Evolutionary conservation across 2,113 vertebrate species (phyloP).

Genomic region (Chaetops frenatus): DNA sequence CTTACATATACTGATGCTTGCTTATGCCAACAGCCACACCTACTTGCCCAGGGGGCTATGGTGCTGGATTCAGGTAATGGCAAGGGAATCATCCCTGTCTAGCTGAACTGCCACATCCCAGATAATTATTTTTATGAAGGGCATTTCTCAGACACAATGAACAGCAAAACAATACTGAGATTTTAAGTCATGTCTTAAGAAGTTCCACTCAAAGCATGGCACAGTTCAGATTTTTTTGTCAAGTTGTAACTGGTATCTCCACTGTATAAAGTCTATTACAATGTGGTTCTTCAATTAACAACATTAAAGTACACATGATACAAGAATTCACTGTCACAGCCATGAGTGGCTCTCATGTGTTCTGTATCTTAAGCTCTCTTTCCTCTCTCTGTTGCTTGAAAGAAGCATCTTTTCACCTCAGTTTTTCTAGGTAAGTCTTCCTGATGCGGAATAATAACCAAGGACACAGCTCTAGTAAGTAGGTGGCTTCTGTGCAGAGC

Average conservation of each 20-base stretch:
- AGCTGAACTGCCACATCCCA: background rate
- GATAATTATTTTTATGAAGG: background rate
- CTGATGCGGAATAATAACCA: background rate
- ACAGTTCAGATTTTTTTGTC: background rate
- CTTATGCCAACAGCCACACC: background rate
- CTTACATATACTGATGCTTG: background rate
- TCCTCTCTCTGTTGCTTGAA: background rate
- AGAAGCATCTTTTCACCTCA: background rate
- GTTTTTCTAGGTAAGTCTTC: background rate
- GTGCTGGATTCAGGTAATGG: background rate
- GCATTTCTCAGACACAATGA: background rate
- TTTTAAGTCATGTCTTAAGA: background rate
- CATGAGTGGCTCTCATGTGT: background rate
- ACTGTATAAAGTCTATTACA: background rate
- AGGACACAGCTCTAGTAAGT: background rate
- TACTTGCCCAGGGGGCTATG: background rate
- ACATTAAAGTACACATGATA: background rate
- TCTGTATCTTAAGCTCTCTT: background rate
- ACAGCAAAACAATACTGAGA: background rate
- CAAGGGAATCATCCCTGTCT: background rate
- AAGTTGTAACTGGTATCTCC: background rate
- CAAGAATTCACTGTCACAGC: background rate
- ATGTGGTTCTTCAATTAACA: background rate
- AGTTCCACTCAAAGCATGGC: background rate
- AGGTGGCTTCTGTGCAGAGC: background rate